Evolutionary conservation across 2,113 vertebrate species (phyloP), one percentile per base, ranked within the genome.

Genomic region (Aegithalos caudatus): DNA sequence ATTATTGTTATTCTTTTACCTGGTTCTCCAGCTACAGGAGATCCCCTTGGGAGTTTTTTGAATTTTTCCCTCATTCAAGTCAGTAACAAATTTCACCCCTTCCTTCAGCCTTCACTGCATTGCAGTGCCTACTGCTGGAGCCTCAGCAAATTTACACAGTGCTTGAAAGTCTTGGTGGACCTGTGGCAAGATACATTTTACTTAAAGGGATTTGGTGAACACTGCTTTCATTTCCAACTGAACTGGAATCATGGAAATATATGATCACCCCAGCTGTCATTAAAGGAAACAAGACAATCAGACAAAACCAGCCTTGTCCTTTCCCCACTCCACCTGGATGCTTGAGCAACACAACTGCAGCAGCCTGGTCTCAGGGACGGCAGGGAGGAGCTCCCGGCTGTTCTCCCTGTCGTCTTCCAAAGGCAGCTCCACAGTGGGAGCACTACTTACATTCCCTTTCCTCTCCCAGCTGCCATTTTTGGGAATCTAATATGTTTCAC

Each of bases 401-500:
- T 27, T 74, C 66, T 51, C 66, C 27, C 38, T 54, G 29, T 14
- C 18, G 28, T 6, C 33, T 14, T 13, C 14, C 2, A 5, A 81
- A 79, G 33, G 70, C 78, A 85, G 14, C 28, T 11, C 45, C n/a
- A 6, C 54, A 42, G 15, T 33, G 16, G 45, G 76, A 95, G 23
- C 29, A 12, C 25, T 57, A 7, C 16, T 79, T 65, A 37, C 38
- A 79, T 71, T 84, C 38, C 56, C n/a, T 73, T 94, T 80, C 57
- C 44, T 90, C 16, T 92, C 29, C 38, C 50, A 82, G 61, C 40
- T 95, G 66, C 88, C 54, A 3, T 56, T 93, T 93, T 80, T 88
- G 45, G 79, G 79, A 92, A 73, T 45, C 28, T 91, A 38, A 73
- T 22, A 9, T 42, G 37, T 90, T 94, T 93, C 78, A 88, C 54